Conservation (phyloP, 2,113 vertebrate species). For the Ophthalmolycus amberensis region DNA sequence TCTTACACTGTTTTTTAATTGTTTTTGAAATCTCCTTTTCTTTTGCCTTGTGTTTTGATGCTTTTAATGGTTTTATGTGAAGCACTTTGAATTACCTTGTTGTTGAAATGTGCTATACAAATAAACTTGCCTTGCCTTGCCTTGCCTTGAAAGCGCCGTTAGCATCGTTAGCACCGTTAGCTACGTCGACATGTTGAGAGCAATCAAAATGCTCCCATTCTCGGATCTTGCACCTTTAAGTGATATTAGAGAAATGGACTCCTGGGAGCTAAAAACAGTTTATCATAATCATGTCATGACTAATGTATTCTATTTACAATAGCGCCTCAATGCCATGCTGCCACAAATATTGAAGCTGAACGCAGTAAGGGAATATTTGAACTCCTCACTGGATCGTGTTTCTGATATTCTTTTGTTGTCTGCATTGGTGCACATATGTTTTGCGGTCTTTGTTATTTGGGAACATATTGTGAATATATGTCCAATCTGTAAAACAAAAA, state of each 20-base stretch:
- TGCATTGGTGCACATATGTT: neutral
- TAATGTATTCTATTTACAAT: neutral
- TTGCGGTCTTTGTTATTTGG: neutral
- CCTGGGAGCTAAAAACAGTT: neutral
- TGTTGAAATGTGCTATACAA: too few relatives aligned
- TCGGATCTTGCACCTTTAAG: neutral
- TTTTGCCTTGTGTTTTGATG: too few relatives aligned
- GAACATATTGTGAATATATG: neutral
- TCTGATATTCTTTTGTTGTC: neutral
- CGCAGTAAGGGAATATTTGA: neutral
- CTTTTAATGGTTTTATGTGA: too few relatives aligned
- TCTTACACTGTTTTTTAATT: too few relatives aligned
- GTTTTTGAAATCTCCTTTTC: too few relatives aligned
- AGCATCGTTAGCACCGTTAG: too few relatives aligned
- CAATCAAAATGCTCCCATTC: neutral
- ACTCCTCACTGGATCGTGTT: neutral
- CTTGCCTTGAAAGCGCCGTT: too few relatives aligned
- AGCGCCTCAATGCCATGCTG: neutral
- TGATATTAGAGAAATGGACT: neutral
- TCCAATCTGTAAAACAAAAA: neutral
- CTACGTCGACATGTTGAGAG: too few relatives aligned
- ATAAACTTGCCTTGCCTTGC: too few relatives aligned
- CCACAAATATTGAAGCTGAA: neutral
- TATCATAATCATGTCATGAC: neutral
- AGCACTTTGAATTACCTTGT: too few relatives aligned